Percentiles rank a stretch among this genome's conserved stretches.
Conservation (phyloP, 2,888 invertebrate species). For the Busseola fusca region DNA sequence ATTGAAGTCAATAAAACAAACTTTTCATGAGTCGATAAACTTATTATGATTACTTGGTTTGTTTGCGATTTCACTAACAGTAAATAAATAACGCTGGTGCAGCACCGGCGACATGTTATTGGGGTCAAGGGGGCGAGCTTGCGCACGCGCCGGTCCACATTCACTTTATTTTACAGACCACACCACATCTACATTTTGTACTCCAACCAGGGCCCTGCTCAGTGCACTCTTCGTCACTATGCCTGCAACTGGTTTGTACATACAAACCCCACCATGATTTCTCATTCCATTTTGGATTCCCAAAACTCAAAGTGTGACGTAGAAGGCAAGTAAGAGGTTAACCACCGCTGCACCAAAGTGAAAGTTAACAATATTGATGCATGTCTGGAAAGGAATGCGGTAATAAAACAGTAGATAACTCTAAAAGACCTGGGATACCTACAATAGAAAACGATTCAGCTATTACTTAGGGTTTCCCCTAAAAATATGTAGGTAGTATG, state of each 20-base stretch:
- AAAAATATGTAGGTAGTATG: not conserved
- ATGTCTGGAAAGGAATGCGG: slow-evolving; percentile 1
- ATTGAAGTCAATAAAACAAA: too few species aligned
- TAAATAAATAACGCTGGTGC: slow-evolving; percentile 10
- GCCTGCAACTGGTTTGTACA: not conserved
- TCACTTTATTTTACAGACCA: too few species aligned
- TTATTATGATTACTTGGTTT: not conserved
- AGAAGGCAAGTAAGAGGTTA: not conserved
- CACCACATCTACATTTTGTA: not conserved
- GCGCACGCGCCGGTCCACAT: slow-evolving; percentile 3
- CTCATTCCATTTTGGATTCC: not conserved
- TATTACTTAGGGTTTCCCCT: not conserved
- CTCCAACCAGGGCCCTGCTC: not conserved
- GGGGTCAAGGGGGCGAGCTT: not conserved
- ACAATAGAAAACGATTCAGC: too few species aligned
- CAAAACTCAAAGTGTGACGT: not conserved
- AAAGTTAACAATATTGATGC: slow-evolving; percentile 5
- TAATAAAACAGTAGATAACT: not conserved
- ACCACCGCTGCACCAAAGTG: not conserved
- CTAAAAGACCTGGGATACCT: not conserved
- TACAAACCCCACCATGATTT: too few species aligned
- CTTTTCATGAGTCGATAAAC: not conserved
- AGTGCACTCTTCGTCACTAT: not conserved
- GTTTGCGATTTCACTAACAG: not conserved
- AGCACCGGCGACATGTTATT: slow-evolving; percentile 1